phyloP scores from a whole-genome alignment of 1,140 invertebrate species.

The honey bee (Apis mellifera) region DNA sequence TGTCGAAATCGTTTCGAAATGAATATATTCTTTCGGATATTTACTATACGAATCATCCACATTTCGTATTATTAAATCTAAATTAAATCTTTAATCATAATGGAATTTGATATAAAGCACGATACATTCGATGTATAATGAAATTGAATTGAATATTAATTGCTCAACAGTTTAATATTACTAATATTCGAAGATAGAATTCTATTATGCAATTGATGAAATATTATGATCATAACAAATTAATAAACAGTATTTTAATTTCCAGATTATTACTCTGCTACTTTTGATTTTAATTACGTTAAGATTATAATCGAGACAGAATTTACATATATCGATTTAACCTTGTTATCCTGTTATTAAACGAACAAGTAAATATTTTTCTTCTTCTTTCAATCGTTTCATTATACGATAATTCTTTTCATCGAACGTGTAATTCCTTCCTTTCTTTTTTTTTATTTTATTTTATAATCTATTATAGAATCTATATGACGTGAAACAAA shows the following conservation, averaged over 20 bases:
- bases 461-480: not conserved
- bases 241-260: not conserved
- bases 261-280: not conserved
- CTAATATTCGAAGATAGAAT: not conserved
- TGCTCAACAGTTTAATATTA: not conserved
- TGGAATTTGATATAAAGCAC: not conserved
- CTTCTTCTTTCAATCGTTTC: not conserved
- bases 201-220: not conserved
- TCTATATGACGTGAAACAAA: not conserved
- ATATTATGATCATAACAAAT: not conserved
- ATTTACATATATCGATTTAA: no score
- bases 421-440: not conserved
- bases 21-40: not conserved
- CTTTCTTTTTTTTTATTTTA: not conserved
- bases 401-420: not conserved
- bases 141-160: not conserved
- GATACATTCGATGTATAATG: not conserved
- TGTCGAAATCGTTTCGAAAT: no score
- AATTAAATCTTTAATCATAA: not conserved
- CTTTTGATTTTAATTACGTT: no score
- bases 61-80: not conserved
- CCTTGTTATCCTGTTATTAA: no score
- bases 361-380: not conserved
- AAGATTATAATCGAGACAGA: no score
- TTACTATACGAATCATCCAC: not conserved